Evolutionary conservation across 2,888 invertebrate genomes (phyloP).

Genomic region (Chaetoderma sp.): DNA sequence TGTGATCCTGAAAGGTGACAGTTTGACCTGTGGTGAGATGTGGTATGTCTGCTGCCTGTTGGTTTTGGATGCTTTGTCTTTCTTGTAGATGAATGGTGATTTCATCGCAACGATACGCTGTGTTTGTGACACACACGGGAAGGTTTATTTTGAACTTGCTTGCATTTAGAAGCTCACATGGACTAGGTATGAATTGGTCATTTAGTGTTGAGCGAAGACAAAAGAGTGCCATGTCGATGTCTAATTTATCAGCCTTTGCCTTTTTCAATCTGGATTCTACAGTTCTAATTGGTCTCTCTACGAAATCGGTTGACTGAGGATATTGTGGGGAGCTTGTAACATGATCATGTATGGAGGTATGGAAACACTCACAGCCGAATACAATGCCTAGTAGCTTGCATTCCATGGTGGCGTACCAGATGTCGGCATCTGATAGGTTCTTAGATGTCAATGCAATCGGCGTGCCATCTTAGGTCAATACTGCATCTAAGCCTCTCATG

Average conservation of each 20-base stretch:
- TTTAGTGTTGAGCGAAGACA: neutral
- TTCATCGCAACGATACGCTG: neutral
- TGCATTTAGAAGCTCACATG: neutral
- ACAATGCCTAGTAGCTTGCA: slow-evolving; percentile 35
- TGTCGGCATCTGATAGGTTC: slow-evolving; percentile 18
- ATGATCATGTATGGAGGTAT: slow-evolving; percentile 22
- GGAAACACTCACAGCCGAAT: slow-evolving; percentile 28
- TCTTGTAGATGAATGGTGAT: neutral
- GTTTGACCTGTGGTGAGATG: no score
- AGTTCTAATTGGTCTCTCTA: slow-evolving; percentile 10
- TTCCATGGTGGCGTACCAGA: slow-evolving; percentile 29
- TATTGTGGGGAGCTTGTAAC: neutral
- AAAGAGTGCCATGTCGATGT: neutral
- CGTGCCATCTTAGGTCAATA: slow-evolving; percentile 20
- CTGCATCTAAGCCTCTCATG: slow-evolving; percentile 31
- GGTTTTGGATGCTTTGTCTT: neutral
- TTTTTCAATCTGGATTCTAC: slow-evolving; percentile 1
- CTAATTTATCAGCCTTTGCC: neutral
- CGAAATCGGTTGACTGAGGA: slow-evolving; percentile 1
- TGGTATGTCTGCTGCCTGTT: no score
- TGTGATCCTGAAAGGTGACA: no score
- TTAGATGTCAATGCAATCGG: slow-evolving; percentile 30
- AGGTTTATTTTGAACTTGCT: no score
- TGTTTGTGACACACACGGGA: no score
- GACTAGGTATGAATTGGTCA: neutral